These are phyloP conservation scores for Benthosema pterotum DNA, from an alignment of 2,797 vertebrate genomes.

Conservation along the genomic window DNA sequence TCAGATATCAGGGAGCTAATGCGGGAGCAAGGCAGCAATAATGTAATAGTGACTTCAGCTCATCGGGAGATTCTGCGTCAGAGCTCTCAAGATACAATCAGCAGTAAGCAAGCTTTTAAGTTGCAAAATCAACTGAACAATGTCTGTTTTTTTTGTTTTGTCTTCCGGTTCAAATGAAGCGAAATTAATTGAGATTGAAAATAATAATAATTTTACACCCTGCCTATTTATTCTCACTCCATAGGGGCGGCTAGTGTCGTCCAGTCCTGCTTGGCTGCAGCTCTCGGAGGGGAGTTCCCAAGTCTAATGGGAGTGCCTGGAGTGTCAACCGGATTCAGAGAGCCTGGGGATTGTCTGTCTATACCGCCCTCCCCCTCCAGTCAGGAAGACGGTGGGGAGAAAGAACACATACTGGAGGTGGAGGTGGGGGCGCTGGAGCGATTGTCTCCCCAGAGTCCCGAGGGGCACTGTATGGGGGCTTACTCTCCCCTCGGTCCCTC, in stretches of 20 bases:
- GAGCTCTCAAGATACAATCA: slow-evolving; percentile 79
- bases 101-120: slow-evolving; percentile 73
- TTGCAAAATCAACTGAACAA: too few relatives aligned
- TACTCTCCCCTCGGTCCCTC: slow-evolving; percentile 80
- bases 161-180: too few relatives aligned
- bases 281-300: slow-evolving; percentile 74
- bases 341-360: slow-evolving; percentile 73
- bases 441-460: slow-evolving; percentile 53
- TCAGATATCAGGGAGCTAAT: slow-evolving; percentile 87
- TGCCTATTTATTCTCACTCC: slow-evolving; percentile 7
- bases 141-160: too few relatives aligned
- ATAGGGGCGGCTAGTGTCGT: slow-evolving; percentile 65
- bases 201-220: too few relatives aligned
- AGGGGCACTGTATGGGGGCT: slow-evolving; percentile 54
- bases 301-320: slow-evolving; percentile 71
- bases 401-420: slow-evolving; percentile 65
- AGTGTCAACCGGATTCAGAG: slow-evolving; percentile 68
- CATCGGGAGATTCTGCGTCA: slow-evolving; percentile 84
- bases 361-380: slow-evolving; percentile 81
- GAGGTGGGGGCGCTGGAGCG: slow-evolving; percentile 52
- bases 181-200: too few relatives aligned
- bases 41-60: slow-evolving; percentile 85
- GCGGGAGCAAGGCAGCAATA: slow-evolving; percentile 85
- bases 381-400: slow-evolving; percentile 81
- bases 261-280: slow-evolving; percentile 74